Evolutionary conservation across 2,797 vertebrate species (phyloP).

Genomic region (Ammospiza maritima): DNA sequence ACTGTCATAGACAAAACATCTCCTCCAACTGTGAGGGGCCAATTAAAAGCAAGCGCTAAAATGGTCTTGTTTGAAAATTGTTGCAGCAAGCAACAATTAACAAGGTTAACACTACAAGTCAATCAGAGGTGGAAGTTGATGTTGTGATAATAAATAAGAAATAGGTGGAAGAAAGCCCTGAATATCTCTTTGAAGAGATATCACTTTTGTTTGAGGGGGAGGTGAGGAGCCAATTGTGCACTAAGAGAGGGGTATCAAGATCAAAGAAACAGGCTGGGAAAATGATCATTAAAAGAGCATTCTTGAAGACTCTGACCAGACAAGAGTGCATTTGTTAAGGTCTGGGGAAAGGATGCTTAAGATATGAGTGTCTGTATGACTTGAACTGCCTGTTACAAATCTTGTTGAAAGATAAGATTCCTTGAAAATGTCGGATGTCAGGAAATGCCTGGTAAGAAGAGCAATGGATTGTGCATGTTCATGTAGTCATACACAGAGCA

Average conservation of each 20-base stretch:
- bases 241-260: neutral
- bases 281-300: slow-evolving; percentile 11
- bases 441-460: slow-evolving; percentile 33
- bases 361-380: slow-evolving; percentile 60
- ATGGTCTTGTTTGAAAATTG: neutral
- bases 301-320: neutral
- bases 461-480: neutral
- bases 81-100: neutral
- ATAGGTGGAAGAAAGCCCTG: neutral
- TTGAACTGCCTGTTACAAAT: slow-evolving; percentile 60
- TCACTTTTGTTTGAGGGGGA: neutral
- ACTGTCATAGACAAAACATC: neutral
- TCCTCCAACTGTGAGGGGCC: neutral
- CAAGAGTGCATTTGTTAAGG: slow-evolving; percentile 49
- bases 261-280: slow-evolving; percentile 41
- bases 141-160: neutral
- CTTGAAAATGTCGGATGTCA: slow-evolving; percentile 34
- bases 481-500: neutral
- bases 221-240: neutral
- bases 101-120: neutral
- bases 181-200: neutral
- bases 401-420: slow-evolving; percentile 54
- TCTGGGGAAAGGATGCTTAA: slow-evolving; percentile 48
- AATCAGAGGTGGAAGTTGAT: neutral
- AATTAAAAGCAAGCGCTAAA: neutral